Evolutionary conservation across 2,797 vertebrate genomes (phyloP), one percentile per base, ranked within the genome.

Genomic region (Tragelaphus oryx): DNA sequence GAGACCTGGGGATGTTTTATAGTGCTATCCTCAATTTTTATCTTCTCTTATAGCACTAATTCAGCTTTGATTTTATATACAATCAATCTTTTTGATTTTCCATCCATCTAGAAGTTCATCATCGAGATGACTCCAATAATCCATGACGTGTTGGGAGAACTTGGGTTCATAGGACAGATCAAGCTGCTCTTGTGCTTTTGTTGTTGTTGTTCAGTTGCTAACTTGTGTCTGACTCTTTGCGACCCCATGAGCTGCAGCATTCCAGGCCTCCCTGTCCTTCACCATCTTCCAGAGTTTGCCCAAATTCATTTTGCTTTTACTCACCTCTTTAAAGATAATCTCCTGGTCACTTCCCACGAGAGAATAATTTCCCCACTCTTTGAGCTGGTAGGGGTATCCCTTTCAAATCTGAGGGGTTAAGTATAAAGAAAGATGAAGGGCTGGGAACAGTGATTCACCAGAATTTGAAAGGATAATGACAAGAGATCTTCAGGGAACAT

Each of bases 41-140:
- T 80, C 26, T 86, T 91, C 55, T 65, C 12, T 78, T 41, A 74
- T 1, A 78, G 26, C 20, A 60, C 12, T 59, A 84, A 41, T 41
- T 89, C 71, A 94, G 41, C 59, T 93, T 96, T 93, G 83, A 80
- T 75, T 94, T 93, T 65, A 28, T 81, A 55, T 82, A 3, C 33
- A 82, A 59, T 16, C 13, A n/a, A 82, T 79, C 10, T 82, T 50
- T 6, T 41, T 91, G 37, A 62, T 80, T 54, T 93, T 93, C 57
- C 87, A 81, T 18, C 65, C 50, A 46, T 65, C 90, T 88, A 87
- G 71, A 95, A 76, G 65, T 62, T 94, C 3, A 5, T 85, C 65
- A 94, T 89, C 37, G 48, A 71, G 59, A 82, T 76, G 33, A 71
- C 52, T 82, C 33, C 93, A 89, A 26, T 78, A 44, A 62, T 18